Conservation (phyloP, 53 echinoderm and acorn worm species). For the Temnopleurus reevesii region DNA sequence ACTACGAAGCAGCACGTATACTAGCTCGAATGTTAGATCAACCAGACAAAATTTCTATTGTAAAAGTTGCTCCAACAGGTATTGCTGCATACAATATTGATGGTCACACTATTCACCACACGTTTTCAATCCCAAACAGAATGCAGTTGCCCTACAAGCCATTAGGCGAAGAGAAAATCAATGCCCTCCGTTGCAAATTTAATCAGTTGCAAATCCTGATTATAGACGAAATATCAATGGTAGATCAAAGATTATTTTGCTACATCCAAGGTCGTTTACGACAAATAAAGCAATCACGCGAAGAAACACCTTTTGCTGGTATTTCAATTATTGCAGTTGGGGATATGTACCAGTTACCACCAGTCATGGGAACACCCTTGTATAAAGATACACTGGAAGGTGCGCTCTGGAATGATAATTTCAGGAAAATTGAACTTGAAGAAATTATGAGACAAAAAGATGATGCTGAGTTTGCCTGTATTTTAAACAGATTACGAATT, state of each 20-base stretch:
- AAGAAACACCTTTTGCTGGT: conserved; percentile 62
- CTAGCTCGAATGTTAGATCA: conserved; percentile 54
- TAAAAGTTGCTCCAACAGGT: conserved; percentile 60
- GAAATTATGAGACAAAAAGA: conserved; percentile 82
- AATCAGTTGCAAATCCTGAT: conserved; percentile 67
- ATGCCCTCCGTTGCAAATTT: conserved; percentile 52
- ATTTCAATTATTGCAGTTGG: conserved; percentile 73
- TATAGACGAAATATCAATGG: conserved; percentile 85
- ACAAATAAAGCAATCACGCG: conserved; percentile 65
- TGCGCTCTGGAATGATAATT: conserved; percentile 62
- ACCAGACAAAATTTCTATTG: conserved; percentile 61
- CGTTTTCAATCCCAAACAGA: conserved; percentile 42
- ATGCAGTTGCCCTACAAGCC: conserved; percentile 53
- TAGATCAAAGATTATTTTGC: conserved; percentile 62
- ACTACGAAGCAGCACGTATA: conserved; percentile 70
- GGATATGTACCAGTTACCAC: conserved; percentile 71
- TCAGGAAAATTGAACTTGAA: conserved; percentile 60
- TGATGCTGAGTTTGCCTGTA: conserved; percentile 59
- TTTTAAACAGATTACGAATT: conserved; percentile 56
- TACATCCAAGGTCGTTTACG: conserved; percentile 68
- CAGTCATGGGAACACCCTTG: conserved; percentile 59
- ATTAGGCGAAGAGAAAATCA: conserved; percentile 67
- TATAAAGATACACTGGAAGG: conserved; percentile 30
- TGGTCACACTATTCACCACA: conserved; percentile 63
- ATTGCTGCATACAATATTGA: conserved; percentile 64